Evolutionary conservation across 37 sponge, comb jelly and placozoan species (phyloP).

Genomic region (Cliona cf. orientalis): DNA sequence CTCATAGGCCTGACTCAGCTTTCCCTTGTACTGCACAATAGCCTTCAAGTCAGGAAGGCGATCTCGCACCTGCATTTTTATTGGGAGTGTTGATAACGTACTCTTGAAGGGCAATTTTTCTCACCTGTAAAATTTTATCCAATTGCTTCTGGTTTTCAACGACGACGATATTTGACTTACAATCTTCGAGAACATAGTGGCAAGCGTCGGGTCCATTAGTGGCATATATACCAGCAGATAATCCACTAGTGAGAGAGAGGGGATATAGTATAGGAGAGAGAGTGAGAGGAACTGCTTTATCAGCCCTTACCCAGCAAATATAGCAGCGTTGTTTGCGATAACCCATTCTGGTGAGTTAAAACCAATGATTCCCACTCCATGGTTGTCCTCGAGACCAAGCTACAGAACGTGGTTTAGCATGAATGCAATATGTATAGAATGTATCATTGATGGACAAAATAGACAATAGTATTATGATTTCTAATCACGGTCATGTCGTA

Average conservation of each 20-base stretch:
- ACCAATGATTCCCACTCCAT: conserved; percentile 78
- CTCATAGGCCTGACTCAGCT: conserved; percentile 70
- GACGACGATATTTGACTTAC: conserved; percentile 70
- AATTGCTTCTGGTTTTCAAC: conserved; percentile 86
- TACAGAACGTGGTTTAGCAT: conserved; percentile 4
- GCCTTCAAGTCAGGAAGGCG: conserved; percentile 89
- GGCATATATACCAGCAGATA: conserved; percentile 77
- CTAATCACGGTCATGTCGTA: conserved; percentile 14
- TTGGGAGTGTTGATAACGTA: not conserved
- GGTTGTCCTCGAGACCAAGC: conserved; percentile 73
- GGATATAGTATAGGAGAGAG: not conserved
- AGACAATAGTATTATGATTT: not conserved
- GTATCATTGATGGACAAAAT: too few species aligned
- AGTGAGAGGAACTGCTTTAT: not conserved
- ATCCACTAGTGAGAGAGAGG: conserved; percentile 54
- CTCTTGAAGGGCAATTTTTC: not conserved
- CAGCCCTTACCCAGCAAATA: conserved; percentile 75
- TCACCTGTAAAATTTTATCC: conserved; percentile 86
- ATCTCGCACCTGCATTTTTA: conserved; percentile 81
- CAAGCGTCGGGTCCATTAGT: conserved; percentile 85
- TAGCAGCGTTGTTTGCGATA: conserved; percentile 63
- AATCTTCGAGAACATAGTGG: conserved; percentile 59
- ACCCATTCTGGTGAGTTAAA: conserved; percentile 86
- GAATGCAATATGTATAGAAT: not conserved
- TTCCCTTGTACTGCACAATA: conserved; percentile 92